Base-by-base conservation (phyloP, 2,113 vertebrate species). In the Bothrops jararaca region DNA sequence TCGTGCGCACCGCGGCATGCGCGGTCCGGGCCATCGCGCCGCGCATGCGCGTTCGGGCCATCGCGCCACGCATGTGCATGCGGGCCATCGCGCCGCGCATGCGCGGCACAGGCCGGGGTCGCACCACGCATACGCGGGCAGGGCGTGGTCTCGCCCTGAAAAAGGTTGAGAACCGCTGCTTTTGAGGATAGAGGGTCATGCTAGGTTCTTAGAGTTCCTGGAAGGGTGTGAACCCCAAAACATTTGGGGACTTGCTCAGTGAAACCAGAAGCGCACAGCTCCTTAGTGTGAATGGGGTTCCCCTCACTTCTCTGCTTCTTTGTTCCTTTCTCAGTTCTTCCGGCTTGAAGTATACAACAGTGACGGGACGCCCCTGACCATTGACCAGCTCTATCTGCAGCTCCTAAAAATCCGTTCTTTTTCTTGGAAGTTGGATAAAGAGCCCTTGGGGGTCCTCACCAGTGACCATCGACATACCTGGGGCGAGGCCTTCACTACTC, bases 291-390 rank as follows among this genome's bases (percentile, higher is more conserved):
- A 50, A 69, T 29, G 45, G 7, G 12, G 26, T 69, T 2, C 9
- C 10, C 12, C 23, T 56, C 24, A n/a, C 23, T 42, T 89, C 53
- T 89, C 12, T 48, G 12, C 11, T 54, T 23, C 52, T 48, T 64
- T 29, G 5, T 92, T 4, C 56, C 5, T 57, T 58, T 54, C 58
- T 23, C 92, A 98, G 98, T 98, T 98, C 95, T 98, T 98, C 94
- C 98, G 98, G 97, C 94, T 98, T 95, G 98, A 98, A 48, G 98
- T 98, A 74, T 98, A 98, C 94, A 98, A 98, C 96, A 98, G 98
- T 7, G 98, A 98, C 15, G 98, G 98, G 93, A 98, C 98, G 0
- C 97, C 98, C 1, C 95, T 98, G 96, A 98, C 98, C 0, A 97
- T 98, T 95, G 97, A 98, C 93, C 98, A 98, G 98, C 98, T 98